Conservation (phyloP, 2,113 vertebrate genomes). For the Hippocampus guttulatus region DNA sequence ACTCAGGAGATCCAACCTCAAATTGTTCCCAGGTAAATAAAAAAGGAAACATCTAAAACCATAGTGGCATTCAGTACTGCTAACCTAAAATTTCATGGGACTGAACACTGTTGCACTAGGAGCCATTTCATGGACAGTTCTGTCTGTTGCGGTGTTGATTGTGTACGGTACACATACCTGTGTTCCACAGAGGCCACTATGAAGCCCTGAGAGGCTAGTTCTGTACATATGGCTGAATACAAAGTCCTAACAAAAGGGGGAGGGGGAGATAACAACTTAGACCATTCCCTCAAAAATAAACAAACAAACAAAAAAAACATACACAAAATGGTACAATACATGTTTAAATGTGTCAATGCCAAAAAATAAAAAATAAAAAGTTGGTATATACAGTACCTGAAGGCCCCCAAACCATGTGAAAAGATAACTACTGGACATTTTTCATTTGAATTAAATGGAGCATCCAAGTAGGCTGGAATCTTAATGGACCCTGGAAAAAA, state of each 20-base stretch:
- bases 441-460: conserved; percentile 78
- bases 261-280: neutral
- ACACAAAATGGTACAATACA: too few species aligned
- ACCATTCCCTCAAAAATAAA: neutral
- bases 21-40: too few species aligned
- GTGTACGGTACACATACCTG: conserved; percentile 70
- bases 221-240: conserved; percentile 90
- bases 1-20: neutral
- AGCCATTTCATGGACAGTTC: neutral
- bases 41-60: too few species aligned
- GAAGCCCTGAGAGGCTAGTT: conserved; percentile 90
- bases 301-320: too few species aligned
- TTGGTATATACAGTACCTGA: conserved; percentile 78
- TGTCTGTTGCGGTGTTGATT: neutral
- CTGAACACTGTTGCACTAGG: too few species aligned
- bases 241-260: conserved; percentile 76
- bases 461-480: conserved; percentile 82
- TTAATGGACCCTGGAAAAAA: conserved; percentile 76
- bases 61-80: too few species aligned
- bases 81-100: too few species aligned
- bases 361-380: neutral
- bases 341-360: neutral
- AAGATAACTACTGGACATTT: conserved; percentile 90
- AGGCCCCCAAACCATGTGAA: conserved; percentile 93
- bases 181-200: conserved; percentile 92